Percentiles rank a stretch among this genome's conserved stretches.
These are phyloP conservation scores for Chloroclysta siterata DNA, from an alignment of 2,888 invertebrate genomes.

Conservation along the genomic window DNA sequence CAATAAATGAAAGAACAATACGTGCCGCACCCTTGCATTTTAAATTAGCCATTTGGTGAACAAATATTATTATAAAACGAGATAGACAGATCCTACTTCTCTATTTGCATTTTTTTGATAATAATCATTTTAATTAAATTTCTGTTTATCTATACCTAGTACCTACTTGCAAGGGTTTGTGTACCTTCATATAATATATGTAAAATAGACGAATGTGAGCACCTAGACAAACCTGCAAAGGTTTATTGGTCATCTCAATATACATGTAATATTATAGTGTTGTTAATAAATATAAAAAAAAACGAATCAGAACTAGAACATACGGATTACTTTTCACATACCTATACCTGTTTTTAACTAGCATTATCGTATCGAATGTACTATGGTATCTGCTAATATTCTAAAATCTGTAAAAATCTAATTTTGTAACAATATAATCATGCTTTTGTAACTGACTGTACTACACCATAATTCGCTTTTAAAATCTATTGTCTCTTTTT, in stretches of 20 bases:
- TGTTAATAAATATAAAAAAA: no score
- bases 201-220: no score
- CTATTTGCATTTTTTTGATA: not conserved
- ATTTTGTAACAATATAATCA: not conserved
- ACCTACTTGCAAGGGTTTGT: no score
- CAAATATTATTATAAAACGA: not conserved
- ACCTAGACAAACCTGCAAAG: no score
- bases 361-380: no score
- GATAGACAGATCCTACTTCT: not conserved
- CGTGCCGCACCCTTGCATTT: slow-evolving; percentile 20
- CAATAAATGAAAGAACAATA: slow-evolving; percentile 21
- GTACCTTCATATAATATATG: no score
- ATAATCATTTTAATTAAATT: no score
- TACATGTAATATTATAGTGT: no score
- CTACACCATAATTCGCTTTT: not conserved
- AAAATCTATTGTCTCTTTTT: not conserved
- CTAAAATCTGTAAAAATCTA: not conserved
- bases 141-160: no score
- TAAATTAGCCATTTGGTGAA: slow-evolving; percentile 9
- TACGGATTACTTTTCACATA: not conserved
- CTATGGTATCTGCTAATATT: no score
- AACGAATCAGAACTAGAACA: not conserved
- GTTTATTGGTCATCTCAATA: no score
- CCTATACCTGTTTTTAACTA: no score
- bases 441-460: not conserved